phyloP scores from a whole-genome alignment of 2,888 invertebrate genomes.

The Allygus modestus region DNA sequence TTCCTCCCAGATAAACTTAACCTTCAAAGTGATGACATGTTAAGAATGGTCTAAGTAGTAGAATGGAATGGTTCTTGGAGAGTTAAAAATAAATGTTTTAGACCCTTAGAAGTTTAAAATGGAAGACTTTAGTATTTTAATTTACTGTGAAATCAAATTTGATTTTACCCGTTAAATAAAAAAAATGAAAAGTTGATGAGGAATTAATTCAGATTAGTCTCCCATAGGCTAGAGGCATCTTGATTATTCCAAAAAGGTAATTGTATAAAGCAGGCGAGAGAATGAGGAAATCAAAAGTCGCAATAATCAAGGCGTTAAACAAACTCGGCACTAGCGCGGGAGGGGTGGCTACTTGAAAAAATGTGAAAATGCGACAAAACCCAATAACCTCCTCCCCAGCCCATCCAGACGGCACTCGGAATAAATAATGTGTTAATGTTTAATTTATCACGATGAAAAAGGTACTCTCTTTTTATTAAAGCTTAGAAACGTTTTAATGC shows the following conservation, averaged over 20 bases:
- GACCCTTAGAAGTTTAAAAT: too few relatives aligned
- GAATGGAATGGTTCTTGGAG: too few relatives aligned
- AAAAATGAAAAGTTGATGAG: conserved; percentile 1
- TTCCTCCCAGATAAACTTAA: too few relatives aligned
- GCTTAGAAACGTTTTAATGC: conserved; percentile 45
- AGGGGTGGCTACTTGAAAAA: conserved; percentile 37
- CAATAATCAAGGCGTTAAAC: conserved; percentile 48
- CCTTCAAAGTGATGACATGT: too few relatives aligned
- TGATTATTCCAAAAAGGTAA: conserved; percentile 58
- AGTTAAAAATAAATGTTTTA: too few relatives aligned
- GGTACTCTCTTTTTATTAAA: conserved; percentile 26
- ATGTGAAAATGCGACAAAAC: conserved; percentile 56
- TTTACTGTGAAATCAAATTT: not conserved
- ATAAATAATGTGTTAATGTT: conserved; percentile 58
- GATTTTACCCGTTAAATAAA: not conserved
- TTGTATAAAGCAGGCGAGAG: conserved; percentile 47
- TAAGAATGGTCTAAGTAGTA: too few relatives aligned
- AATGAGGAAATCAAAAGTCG: conserved; percentile 54
- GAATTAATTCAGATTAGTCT: conserved; percentile 3
- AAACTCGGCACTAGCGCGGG: not conserved
- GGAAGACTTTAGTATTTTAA: too few relatives aligned
- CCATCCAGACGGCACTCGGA: conserved; percentile 1
- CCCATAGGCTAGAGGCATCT: conserved; percentile 33
- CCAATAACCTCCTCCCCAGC: conserved; percentile 30
- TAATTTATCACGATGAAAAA: conserved; percentile 49